Evolutionary conservation across 2,113 vertebrate species (phyloP), one percentile per base, ranked within the genome.

Genomic region (Marcusenius ussheri): DNA sequence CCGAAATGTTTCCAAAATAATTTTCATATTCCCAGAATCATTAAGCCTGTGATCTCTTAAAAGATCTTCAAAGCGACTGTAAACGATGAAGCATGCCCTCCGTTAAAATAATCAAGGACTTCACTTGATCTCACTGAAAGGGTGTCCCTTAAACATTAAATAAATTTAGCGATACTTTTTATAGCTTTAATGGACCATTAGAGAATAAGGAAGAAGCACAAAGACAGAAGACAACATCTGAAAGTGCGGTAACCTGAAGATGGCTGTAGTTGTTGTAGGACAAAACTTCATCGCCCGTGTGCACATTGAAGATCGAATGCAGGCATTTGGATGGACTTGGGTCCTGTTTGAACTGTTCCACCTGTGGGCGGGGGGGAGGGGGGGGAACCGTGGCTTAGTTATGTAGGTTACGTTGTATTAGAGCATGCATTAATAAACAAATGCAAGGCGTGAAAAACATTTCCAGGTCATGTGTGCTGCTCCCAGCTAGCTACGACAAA

Each of bases 281-380:
- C 24, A 96, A 89, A 31, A 99, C 90, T 93, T 99, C 97, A 84
- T 99, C 98, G 7, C 98, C 98, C 1, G 97, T 99, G 62, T 97
- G 93, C 13, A 98, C 96, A 11, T 93, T 89, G 93, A 99, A 99
- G 87, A 98, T 87, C 1, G 98, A 99, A 94, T 99, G 98, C 86
- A 99, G 96, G 91, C 98, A 99, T 8, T 95, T 98, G 53, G 97
- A 96, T 2, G 98, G 97, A 88, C 96, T 97, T 35, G 98, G 98
- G 80, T 99, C 97, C 92, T 99, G 97, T 92, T 99, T 99, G 92
- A 98, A 99, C 91, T 96, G 95, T 94, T 99, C 97, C 91, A 99
- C 98, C 98, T 99, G 89, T 62, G 58, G 80, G 74, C 5, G 31
- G 19, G 31, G 31, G 19, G 31, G 1, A 21, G 50, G 35, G 3